phyloP scores from a whole-genome alignment of 2,888 invertebrate genomes.

The Hanleya hanleyi region DNA sequence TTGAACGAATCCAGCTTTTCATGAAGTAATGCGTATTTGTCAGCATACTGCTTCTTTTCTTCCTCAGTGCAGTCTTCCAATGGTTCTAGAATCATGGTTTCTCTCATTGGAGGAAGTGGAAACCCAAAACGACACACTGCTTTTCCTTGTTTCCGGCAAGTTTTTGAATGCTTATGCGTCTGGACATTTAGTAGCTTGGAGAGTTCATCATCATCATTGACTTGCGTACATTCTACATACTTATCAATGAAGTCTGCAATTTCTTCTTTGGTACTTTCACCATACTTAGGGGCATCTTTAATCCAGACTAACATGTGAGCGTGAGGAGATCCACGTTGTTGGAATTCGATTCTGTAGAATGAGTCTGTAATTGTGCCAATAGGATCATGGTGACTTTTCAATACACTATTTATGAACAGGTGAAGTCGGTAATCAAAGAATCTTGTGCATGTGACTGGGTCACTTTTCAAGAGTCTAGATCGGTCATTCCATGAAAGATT shows the following conservation, averaged over 20 bases:
- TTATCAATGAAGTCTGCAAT: conserved; percentile 5
- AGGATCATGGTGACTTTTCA: neutral
- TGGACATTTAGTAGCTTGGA: neutral
- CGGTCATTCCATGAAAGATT: too few relatives aligned
- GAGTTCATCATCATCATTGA: neutral
- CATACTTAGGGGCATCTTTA: conserved; percentile 9
- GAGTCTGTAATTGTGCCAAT: neutral
- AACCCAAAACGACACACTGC: conserved; percentile 18
- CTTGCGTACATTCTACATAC: neutral
- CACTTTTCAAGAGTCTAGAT: neutral
- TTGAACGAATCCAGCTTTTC: too few relatives aligned
- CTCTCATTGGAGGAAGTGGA: conserved; percentile 14
- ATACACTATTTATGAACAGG: neutral
- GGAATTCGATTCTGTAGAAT: neutral
- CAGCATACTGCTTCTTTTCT: too few relatives aligned
- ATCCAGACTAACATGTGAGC: neutral
- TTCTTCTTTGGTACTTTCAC: neutral
- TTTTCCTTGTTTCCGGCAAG: neutral
- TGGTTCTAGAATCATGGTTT: conserved; percentile 21
- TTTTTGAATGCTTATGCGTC: conserved; percentile 6
- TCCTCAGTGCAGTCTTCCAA: too few relatives aligned
- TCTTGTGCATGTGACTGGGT: conserved; percentile 3
- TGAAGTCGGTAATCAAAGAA: conserved; percentile 7
- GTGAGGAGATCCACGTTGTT: neutral
- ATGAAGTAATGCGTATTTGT: too few relatives aligned